Conservation (phyloP, 2,797 vertebrate species). For the Takifugu ocellatus region DNA sequence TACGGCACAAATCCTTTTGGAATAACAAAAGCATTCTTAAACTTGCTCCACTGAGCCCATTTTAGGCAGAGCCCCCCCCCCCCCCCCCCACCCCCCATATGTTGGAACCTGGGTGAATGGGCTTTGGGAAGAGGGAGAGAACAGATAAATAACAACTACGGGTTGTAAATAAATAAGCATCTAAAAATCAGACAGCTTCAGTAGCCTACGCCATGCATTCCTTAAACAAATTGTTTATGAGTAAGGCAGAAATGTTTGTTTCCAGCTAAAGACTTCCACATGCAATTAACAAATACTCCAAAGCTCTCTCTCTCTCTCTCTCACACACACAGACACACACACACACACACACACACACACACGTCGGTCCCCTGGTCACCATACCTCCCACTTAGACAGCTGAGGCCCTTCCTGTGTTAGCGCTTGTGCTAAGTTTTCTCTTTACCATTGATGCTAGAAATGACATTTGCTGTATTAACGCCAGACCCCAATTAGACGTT, state of each 20-base stretch:
- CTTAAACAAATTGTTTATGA: constrained; percentile 48
- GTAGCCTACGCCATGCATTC: constrained; percentile 34
- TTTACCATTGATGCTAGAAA: constrained; percentile 21
- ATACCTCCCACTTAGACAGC: constrained; percentile 58
- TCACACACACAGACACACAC: constrained; percentile 43
- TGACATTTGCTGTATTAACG: constrained; percentile 21
- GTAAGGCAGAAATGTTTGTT: constrained; percentile 51
- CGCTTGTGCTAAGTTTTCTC: constrained; percentile 47
- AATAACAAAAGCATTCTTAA: constrained; percentile 69
- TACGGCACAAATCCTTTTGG: constrained; percentile 64
- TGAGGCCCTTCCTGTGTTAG: constrained; percentile 54
- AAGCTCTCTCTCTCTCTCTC: constrained; percentile 4
- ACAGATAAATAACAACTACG: constrained; percentile 26
- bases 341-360: constrained; percentile 45
- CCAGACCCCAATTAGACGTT: constrained; percentile 11
- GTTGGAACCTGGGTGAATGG: constrained; percentile 61
- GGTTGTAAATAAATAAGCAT: constrained; percentile 42
- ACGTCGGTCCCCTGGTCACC: constrained; percentile 46
- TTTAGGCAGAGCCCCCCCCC: constrained; percentile 42
- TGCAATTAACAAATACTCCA: constrained; percentile 57
- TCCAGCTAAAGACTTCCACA: constrained; percentile 52
- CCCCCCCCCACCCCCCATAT: constrained; percentile 40
- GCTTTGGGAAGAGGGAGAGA: constrained; percentile 10
- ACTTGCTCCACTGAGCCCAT: constrained; percentile 53
- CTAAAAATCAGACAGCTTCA: constrained; percentile 33